A percentile compares a stretch with the other conserved stretches of the same genome.
Conservation (phyloP, 2,113 vertebrate genomes). For the Arvicanthis niloticus region DNA sequence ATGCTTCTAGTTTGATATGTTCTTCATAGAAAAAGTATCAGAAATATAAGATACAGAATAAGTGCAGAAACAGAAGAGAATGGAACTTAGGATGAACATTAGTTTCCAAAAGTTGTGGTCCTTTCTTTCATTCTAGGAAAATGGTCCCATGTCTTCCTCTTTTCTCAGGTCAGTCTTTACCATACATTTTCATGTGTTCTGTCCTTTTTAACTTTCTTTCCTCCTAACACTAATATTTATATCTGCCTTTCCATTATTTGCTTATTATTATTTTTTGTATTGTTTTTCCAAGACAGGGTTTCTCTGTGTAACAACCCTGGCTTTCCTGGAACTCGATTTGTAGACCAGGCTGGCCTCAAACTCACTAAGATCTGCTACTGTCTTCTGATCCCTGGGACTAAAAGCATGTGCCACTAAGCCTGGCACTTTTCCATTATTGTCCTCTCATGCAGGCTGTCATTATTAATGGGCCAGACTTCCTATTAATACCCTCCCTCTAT, state of each 20-base stretch:
- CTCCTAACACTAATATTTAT: not conserved
- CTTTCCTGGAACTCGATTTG: not conserved
- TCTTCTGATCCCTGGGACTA: not conserved
- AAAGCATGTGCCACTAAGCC: not conserved
- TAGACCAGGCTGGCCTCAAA: not conserved
- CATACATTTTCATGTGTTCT: not conserved
- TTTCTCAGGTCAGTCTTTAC: constrained; percentile 16
- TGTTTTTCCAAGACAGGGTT: not conserved
- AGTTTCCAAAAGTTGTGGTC: constrained; percentile 22
- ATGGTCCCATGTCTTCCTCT: not conserved
- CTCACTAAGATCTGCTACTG: not conserved
- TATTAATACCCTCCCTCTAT: not conserved
- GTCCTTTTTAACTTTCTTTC: constrained; percentile 23
- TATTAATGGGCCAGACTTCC: not conserved
- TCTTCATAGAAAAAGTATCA: constrained; percentile 33
- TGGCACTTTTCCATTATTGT: not conserved
- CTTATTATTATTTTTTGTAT: not conserved
- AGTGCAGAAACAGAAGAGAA: constrained; percentile 29
- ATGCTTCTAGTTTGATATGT: constrained; percentile 27
- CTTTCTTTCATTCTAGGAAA: constrained; percentile 31
- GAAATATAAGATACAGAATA: constrained; percentile 16
- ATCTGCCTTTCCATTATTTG: not conserved
- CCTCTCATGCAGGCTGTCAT: not conserved
- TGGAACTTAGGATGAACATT: constrained; percentile 8
- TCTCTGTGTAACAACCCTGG: not conserved